Percentiles rank a stretch among this genome's conserved stretches.
These are phyloP conservation scores for Platyura marginata DNA, from an alignment of 1,140 invertebrate species.

Conservation along the genomic window DNA sequence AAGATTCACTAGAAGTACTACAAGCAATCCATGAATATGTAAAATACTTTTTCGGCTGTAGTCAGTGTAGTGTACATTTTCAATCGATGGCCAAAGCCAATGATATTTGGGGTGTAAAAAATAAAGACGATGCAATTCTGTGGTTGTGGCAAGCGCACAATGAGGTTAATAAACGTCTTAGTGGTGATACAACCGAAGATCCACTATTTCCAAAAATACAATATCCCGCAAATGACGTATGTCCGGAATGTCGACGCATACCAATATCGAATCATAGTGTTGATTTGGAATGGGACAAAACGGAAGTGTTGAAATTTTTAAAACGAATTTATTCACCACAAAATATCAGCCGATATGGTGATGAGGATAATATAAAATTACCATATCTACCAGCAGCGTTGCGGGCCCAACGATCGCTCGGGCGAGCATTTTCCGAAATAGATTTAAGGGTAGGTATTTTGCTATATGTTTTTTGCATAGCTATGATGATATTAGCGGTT, in stretches of 20 bases:
- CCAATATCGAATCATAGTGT: not conserved
- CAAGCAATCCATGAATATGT: conserved; percentile 75
- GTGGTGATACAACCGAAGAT: conserved; percentile 78
- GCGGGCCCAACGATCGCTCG: conserved; percentile 15
- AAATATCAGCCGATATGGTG: conserved; percentile 29
- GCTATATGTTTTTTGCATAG: conserved; percentile 46
- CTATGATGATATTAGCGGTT: conserved; percentile 52
- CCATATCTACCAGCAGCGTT: conserved; percentile 12
- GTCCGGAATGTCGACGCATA: conserved; percentile 39
- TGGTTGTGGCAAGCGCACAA: conserved; percentile 96
- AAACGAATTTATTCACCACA: conserved; percentile 46
- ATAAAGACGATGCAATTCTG: conserved; percentile 55
- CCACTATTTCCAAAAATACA: conserved; percentile 76
- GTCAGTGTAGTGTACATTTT: conserved; percentile 80
- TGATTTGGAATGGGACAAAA: conserved; percentile 42
- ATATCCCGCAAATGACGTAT: conserved; percentile 57
- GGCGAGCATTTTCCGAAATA: conserved; percentile 38
- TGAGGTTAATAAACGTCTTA: conserved; percentile 72
- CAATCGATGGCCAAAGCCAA: conserved; percentile 47
- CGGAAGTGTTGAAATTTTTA: conserved; percentile 54
- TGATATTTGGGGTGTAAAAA: conserved; percentile 44
- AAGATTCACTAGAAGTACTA: conserved; percentile 46
- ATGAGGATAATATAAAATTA: conserved; percentile 12
- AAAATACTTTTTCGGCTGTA: conserved; percentile 85
- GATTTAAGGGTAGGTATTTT: conserved; percentile 60